phyloP scores from a whole-genome alignment of 1,140 invertebrate species.

The Danaus melanippus region DNA sequence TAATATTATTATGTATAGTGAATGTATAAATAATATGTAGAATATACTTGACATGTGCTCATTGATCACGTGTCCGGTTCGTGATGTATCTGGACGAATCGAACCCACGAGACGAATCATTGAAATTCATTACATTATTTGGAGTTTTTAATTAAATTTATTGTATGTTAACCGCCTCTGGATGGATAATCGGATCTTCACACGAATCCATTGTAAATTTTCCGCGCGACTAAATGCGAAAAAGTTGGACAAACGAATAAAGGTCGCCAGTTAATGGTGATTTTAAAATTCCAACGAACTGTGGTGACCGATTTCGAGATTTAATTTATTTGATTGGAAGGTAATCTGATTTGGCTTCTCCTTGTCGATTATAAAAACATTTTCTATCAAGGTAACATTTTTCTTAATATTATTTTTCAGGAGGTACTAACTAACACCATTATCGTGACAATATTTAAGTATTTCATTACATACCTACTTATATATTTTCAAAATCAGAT shows the following conservation, averaged over 20 bases:
- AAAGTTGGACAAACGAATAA: conserved; percentile 34
- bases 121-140: too few species aligned
- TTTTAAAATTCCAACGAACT: conserved; percentile 26
- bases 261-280: conserved; percentile 23
- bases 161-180: conserved; percentile 13
- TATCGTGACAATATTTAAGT: too few species aligned
- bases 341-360: conserved; percentile 11
- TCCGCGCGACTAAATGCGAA: conserved; percentile 20
- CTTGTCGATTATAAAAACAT: conserved; percentile 2
- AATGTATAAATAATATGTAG: neutral
- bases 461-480: too few species aligned
- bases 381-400: too few species aligned
- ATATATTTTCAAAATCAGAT: too few species aligned
- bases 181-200: conserved; percentile 13
- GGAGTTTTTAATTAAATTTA: conserved; percentile 16
- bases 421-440: too few species aligned
- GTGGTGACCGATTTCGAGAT: conserved; percentile 9
- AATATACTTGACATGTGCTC: too few species aligned
- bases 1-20: neutral
- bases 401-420: too few species aligned
- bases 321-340: conserved; percentile 6
- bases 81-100: too few species aligned
- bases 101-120: too few species aligned
- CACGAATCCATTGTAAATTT: conserved; percentile 19
- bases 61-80: too few species aligned